These are phyloP conservation scores for Struthidea cinerea DNA, from an alignment of 2,113 vertebrate species.

Conservation along the genomic window DNA sequence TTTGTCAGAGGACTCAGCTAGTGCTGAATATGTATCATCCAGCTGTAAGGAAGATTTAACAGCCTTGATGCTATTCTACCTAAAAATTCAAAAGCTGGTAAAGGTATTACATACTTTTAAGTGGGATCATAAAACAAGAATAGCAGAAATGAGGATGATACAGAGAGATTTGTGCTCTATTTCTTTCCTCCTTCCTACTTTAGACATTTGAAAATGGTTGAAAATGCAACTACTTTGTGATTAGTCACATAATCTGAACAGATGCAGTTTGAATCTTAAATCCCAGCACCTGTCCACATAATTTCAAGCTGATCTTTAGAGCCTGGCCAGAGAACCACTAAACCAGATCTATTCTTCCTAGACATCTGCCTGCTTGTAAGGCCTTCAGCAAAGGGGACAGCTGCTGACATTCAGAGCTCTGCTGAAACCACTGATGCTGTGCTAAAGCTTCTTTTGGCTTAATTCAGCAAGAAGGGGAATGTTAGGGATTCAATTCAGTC, in stretches of 20 bases:
- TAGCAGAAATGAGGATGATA: not conserved
- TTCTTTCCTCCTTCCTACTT: not conserved
- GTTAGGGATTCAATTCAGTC: not conserved
- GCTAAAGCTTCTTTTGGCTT: not conserved
- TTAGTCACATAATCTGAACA: not conserved
- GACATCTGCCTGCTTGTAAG: not conserved
- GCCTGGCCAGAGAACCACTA: not conserved
- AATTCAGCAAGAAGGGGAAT: not conserved
- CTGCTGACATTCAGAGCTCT: not conserved
- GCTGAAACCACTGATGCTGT: not conserved
- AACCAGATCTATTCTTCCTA: not conserved
- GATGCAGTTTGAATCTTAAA: not conserved
- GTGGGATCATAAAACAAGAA: not conserved
- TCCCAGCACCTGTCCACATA: not conserved
- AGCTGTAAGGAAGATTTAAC: not conserved
- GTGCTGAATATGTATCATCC: not conserved
- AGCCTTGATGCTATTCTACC: not conserved
- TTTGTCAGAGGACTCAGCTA: not conserved
- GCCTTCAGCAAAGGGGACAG: not conserved
- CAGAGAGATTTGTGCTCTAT: not conserved
- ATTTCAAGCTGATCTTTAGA: not conserved
- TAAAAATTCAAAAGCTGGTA: not conserved
- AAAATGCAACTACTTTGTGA: not conserved
- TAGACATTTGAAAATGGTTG: not conserved
- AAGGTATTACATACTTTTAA: not conserved